Evolutionary conservation across 2,797 vertebrate species (phyloP).

Genomic region (Ctenosaura bakeri): DNA sequence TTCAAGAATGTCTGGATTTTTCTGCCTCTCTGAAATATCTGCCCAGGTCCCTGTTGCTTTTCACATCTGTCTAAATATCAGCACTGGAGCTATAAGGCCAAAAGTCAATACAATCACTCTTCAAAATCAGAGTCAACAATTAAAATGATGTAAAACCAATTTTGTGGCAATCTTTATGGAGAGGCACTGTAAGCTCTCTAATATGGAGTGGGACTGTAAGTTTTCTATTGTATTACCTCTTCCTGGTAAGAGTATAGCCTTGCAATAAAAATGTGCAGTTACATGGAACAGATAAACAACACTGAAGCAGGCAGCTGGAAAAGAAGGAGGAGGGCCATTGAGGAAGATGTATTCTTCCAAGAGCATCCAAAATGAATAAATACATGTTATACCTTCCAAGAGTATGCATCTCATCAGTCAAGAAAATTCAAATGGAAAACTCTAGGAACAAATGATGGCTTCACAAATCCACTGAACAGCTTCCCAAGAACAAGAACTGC

Average conservation of each 20-base stretch:
- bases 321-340: too few relatives aligned
- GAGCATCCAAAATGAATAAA: slow-evolving; percentile 58
- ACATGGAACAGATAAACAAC: slow-evolving; percentile 1
- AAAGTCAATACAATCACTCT: slow-evolving; percentile 50
- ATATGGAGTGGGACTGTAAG: slow-evolving; percentile 52
- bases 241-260: slow-evolving; percentile 29
- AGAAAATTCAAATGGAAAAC: slow-evolving; percentile 49
- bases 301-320: background rate
- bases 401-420: slow-evolving; percentile 47
- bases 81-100: slow-evolving; percentile 48
- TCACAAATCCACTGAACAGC: background rate
- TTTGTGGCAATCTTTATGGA: slow-evolving; percentile 45
- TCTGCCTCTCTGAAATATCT: slow-evolving; percentile 61
- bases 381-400: background rate
- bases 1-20: slow-evolving; percentile 66
- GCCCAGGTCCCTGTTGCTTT: slow-evolving; percentile 57
- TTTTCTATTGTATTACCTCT: background rate
- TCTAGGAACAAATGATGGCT: slow-evolving; percentile 37
- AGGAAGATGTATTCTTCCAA: slow-evolving; percentile 27
- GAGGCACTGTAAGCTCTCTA: slow-evolving; percentile 52
- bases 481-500: background rate
- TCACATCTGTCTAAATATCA: slow-evolving; percentile 64
- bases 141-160: slow-evolving; percentile 62
- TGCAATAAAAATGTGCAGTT: slow-evolving; percentile 31
- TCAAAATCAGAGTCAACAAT: slow-evolving; percentile 56